These are phyloP conservation scores for Seira ritae DNA, from an alignment of 2,888 invertebrate species.

Conservation along the genomic window DNA sequence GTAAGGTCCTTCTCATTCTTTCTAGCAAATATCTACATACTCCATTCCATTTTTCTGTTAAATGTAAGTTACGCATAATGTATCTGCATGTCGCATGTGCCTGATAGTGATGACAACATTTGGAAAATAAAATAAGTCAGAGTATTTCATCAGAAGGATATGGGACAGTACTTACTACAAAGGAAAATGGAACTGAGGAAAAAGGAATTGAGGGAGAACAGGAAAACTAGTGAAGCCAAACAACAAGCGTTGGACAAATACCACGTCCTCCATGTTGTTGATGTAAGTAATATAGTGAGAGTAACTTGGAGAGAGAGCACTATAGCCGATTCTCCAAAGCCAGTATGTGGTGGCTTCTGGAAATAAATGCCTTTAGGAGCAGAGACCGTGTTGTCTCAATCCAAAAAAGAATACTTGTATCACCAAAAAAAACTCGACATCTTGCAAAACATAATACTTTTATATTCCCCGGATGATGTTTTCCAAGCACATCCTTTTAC, in stretches of 20 bases:
- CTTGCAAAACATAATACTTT: slow-evolving; percentile 41
- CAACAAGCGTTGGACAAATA: slow-evolving; percentile 11
- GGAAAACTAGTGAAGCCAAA: slow-evolving; percentile 7
- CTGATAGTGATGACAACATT: too few relatives aligned
- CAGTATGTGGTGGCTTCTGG: slow-evolving; percentile 28
- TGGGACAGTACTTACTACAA: too few relatives aligned
- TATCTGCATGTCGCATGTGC: too few relatives aligned
- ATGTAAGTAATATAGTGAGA: slow-evolving; percentile 1
- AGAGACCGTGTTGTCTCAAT: slow-evolving; percentile 47
- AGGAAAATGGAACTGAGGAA: background rate
- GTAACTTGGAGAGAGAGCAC: slow-evolving; percentile 22
- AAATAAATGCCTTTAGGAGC: slow-evolving; percentile 46
- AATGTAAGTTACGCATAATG: too few relatives aligned
- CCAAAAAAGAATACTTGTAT: slow-evolving; percentile 30
- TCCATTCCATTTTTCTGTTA: too few relatives aligned
- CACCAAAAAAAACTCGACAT: slow-evolving; percentile 45
- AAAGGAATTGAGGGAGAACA: background rate
- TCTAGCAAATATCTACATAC: too few relatives aligned
- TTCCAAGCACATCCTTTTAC: slow-evolving; percentile 34
- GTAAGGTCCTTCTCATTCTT: too few relatives aligned
- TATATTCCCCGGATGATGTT: slow-evolving; percentile 31
- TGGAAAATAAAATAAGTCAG: background rate
- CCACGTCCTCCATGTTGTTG: slow-evolving; percentile 1
- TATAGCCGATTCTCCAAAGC: slow-evolving; percentile 1
- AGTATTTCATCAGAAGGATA: background rate